A percentile compares a stretch with the other conserved stretches of the same genome.
Evolutionary conservation across 2,888 invertebrate species (phyloP).

Genomic region (Psococerastis gibbosa): DNA sequence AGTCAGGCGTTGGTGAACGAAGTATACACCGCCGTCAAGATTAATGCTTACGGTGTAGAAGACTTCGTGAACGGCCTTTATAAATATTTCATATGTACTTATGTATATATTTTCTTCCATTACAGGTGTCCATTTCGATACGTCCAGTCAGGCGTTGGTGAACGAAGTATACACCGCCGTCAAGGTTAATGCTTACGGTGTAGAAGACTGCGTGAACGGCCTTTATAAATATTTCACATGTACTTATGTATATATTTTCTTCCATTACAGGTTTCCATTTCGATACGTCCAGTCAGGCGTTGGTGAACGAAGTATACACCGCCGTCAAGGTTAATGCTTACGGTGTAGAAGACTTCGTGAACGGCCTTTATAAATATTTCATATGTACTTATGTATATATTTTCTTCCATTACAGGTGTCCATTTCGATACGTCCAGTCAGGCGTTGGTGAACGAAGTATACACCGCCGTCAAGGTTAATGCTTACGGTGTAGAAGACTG

Average conservation of each 20-base stretch:
- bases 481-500: constrained; percentile 80
- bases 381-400: too few species aligned
- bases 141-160: constrained; percentile 60
- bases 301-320: constrained; percentile 72
- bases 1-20: constrained; percentile 63
- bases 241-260: too few species aligned
- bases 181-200: constrained; percentile 78
- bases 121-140: constrained; percentile 78
- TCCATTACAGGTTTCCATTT: constrained; percentile 60
- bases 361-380: constrained; percentile 57
- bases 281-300: constrained; percentile 63
- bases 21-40: constrained; percentile 76
- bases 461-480: constrained; percentile 81
- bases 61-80: constrained; percentile 58
- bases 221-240: too few species aligned
- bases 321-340: constrained; percentile 82
- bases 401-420: constrained; percentile 52
- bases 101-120: constrained; percentile 16
- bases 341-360: constrained; percentile 71
- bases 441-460: constrained; percentile 67
- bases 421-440: constrained; percentile 78
- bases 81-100: too few species aligned
- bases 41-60: constrained; percentile 80
- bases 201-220: constrained; percentile 67
- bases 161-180: constrained; percentile 78